Evolutionary conservation across 2,888 invertebrate species (phyloP), one percentile per base, ranked within the genome.

Genomic region (Cremastobaeus sp.): DNA sequence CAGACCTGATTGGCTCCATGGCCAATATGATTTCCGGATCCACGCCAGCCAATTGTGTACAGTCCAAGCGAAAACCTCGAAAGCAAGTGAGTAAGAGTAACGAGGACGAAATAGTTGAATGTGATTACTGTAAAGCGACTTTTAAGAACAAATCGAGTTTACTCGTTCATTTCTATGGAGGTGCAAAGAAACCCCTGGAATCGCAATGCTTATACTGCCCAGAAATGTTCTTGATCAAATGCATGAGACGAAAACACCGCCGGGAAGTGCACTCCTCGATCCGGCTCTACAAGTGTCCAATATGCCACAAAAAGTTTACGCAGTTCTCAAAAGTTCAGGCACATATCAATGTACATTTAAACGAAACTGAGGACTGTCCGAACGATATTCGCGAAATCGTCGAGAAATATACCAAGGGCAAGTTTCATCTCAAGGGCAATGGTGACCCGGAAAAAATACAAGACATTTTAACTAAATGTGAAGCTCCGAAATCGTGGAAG

Each of bases 401-500:
- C 3, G 17, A 11, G 9, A 28, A 15, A 9, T 47, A 47, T 15
- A 17, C 1, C 2, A 18, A 47, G n/a, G 47, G 47, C 5, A 15
- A 4, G 5, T 17, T 47, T 11, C 47, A 47, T 30, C 30, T 47
- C 1, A 47, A 47, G 14, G 30, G 30, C 1, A 47, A 30, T 17
- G 47, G 47, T 9, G 8, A 30, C 17, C 30, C 47, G 17, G 47
- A 47, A 17, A 47, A 47, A 14, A 30, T 47, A n/a, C 28, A 47
- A 30, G 30, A 47, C n/a, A 30, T 47, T 15, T 28, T 47, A n/a
- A 30, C n/a, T 1, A 47, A 47, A 47, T 47, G 47, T 11, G 5
- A 30, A 11, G 1, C 14, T 2, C 15, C 30, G 9, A 30, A 12
- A 14, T 43, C 43, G 6, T 43, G 25, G 43, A 14, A 43, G 14